These are phyloP conservation scores for Thera britannica DNA, from an alignment of 2,888 invertebrate genomes.

Conservation along the genomic window DNA sequence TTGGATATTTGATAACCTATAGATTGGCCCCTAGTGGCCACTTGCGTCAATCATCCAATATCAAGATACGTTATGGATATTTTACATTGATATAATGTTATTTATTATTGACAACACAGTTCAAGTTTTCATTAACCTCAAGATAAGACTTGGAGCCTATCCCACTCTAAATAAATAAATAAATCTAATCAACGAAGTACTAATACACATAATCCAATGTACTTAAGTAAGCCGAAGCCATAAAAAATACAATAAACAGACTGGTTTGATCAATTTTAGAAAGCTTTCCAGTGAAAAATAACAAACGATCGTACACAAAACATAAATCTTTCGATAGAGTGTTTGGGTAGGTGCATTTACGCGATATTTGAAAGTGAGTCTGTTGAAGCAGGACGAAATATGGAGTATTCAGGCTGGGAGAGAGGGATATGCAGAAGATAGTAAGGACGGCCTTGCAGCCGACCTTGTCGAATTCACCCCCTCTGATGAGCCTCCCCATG, in stretches of 20 bases:
- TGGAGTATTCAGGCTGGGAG: conserved; percentile 40
- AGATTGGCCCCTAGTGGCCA: conserved; percentile 56
- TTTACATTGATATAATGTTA: conserved; percentile 50
- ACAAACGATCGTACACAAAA: conserved; percentile 54
- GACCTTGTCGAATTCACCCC: conserved; percentile 73
- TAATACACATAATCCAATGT: conserved; percentile 30
- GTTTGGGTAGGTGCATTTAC: conserved; percentile 69
- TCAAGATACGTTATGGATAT: conserved; percentile 54
- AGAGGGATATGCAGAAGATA: conserved; percentile 67
- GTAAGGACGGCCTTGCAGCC: conserved; percentile 74
- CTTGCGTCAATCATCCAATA: conserved; percentile 68
- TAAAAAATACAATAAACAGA: neutral
- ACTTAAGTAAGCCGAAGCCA: conserved; percentile 1
- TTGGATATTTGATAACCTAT: conserved; percentile 63
- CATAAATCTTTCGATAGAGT: conserved; percentile 56
- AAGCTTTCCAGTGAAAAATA: conserved; percentile 45
- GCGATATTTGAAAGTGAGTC: conserved; percentile 69
- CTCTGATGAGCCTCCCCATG: conserved; percentile 56
- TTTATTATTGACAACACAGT: conserved; percentile 64
- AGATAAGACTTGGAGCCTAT: conserved; percentile 50
- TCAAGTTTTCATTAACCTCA: conserved; percentile 69
- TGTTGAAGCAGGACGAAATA: conserved; percentile 53
- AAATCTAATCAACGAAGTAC: conserved; percentile 48
- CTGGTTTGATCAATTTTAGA: conserved; percentile 8
- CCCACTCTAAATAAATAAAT: conserved; percentile 16